Evolutionary conservation across 2,113 vertebrate genomes (phyloP).

Genomic region (Lycaon pictus): DNA sequence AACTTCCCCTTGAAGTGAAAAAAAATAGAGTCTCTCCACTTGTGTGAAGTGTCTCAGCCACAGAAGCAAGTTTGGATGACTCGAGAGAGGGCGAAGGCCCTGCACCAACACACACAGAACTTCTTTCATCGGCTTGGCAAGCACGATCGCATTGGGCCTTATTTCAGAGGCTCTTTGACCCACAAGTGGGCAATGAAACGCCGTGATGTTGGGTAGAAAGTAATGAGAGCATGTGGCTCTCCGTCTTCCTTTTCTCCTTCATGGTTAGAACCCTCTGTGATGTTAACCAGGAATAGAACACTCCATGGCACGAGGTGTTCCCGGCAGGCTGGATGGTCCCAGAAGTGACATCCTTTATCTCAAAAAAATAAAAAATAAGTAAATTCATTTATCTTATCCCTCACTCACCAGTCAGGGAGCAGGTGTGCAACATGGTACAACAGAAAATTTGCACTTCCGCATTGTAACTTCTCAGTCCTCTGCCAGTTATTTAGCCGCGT

Average conservation of each 20-base stretch:
- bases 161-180: neutral
- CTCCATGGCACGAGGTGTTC: neutral
- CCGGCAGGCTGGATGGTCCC: neutral
- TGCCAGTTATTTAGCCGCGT: neutral
- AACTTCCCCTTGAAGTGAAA: neutral
- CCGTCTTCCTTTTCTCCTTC: neutral
- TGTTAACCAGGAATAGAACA: neutral
- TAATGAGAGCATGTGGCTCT: neutral
- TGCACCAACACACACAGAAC: neutral
- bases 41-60: neutral
- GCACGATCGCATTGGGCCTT: rapidly evolving
- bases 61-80: neutral
- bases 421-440: neutral
- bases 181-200: neutral
- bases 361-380: neutral
- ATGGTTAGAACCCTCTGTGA: neutral
- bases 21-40: neutral
- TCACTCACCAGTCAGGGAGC: neutral
- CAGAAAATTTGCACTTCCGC: neutral
- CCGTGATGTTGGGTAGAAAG: neutral
- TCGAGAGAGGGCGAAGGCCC: neutral
- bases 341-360: neutral
- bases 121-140: neutral
- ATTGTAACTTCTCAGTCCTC: neutral
- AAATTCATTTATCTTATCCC: neutral